A percentile compares a stretch with the other conserved stretches of the same genome.
phyloP scores from a whole-genome alignment of 2,888 invertebrate genomes.

The Acrobasis consociella region DNA sequence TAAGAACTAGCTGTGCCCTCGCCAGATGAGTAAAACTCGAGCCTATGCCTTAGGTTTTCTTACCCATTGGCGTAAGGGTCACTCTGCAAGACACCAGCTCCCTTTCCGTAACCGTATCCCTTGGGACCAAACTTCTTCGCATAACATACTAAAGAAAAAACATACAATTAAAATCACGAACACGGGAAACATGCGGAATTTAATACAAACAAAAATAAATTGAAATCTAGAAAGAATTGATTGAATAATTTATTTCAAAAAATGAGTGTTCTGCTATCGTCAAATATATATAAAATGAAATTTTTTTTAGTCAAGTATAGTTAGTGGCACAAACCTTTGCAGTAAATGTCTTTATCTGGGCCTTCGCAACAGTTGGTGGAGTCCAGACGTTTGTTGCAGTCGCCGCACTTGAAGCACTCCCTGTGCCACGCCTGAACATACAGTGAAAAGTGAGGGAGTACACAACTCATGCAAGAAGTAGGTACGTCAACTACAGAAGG shows the following conservation, averaged over 20 bases:
- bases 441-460: slow-evolving; percentile 64
- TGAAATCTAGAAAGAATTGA: too few species aligned
- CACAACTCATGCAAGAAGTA: slow-evolving; percentile 61
- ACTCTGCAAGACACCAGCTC: slow-evolving; percentile 96
- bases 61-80: slow-evolving; percentile 93
- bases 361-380: slow-evolving; percentile 96
- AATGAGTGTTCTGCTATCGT: not conserved
- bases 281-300: slow-evolving; percentile 2
- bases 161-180: slow-evolving; percentile 50
- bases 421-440: slow-evolving; percentile 93
- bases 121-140: slow-evolving; percentile 98
- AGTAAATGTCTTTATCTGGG: slow-evolving; percentile 97
- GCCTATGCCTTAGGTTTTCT: slow-evolving; percentile 67
- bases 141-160: slow-evolving; percentile 91
- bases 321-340: slow-evolving; percentile 88
- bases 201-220: slow-evolving; percentile 5
- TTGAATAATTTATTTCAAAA: not conserved
- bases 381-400: slow-evolving; percentile 93
- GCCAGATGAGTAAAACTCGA: slow-evolving; percentile 62
- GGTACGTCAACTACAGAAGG: slow-evolving; percentile 41
- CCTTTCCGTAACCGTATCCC: slow-evolving; percentile 98
- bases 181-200: slow-evolving; percentile 35
- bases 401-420: slow-evolving; percentile 96
- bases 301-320: slow-evolving; percentile 8
- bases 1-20: slow-evolving; percentile 59